Evolutionary conservation across 2,888 invertebrate genomes (phyloP).

Genomic region (Allophyes oxyacanthae): DNA sequence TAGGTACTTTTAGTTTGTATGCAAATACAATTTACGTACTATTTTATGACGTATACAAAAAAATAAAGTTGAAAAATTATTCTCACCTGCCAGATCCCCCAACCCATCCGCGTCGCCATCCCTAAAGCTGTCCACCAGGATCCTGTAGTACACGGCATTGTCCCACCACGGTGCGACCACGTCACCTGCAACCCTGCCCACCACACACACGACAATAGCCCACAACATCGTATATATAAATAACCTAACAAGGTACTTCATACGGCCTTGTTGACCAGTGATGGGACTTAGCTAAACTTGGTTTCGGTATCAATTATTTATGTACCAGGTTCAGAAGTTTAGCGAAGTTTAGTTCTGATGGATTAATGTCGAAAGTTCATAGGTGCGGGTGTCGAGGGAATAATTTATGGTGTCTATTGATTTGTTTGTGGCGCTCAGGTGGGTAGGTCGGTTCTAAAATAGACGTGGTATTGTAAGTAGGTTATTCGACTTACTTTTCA

Average conservation of each 20-base stretch:
- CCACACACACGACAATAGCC: constrained; percentile 61
- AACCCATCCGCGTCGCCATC: constrained; percentile 95
- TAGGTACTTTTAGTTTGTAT: no score
- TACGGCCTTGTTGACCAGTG: constrained; percentile 44
- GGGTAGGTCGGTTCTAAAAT: constrained; percentile 1
- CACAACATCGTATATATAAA: constrained; percentile 66
- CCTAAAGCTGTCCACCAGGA: constrained; percentile 95
- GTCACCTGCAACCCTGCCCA: constrained; percentile 39
- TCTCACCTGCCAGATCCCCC: constrained; percentile 94
- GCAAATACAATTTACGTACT: no score
- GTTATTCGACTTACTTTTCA: no score
- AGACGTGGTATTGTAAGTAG: neutral
- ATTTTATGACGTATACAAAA: no score
- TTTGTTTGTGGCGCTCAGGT: constrained; percentile 23
- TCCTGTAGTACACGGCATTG: constrained; percentile 94
- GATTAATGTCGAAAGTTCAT: constrained; percentile 27
- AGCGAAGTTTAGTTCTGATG: constrained; percentile 14
- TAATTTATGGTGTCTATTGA: constrained; percentile 35
- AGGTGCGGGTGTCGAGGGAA: constrained; percentile 30
- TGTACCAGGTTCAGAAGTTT: constrained; percentile 13
- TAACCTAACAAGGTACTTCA: constrained; percentile 13
- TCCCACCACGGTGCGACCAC: constrained; percentile 92
- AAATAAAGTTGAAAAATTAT: no score
- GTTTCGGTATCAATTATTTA: constrained; percentile 13
- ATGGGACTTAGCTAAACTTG: constrained; percentile 20